Conservation (phyloP, 2,797 vertebrate genomes). For the Semotilus atromaculatus region DNA sequence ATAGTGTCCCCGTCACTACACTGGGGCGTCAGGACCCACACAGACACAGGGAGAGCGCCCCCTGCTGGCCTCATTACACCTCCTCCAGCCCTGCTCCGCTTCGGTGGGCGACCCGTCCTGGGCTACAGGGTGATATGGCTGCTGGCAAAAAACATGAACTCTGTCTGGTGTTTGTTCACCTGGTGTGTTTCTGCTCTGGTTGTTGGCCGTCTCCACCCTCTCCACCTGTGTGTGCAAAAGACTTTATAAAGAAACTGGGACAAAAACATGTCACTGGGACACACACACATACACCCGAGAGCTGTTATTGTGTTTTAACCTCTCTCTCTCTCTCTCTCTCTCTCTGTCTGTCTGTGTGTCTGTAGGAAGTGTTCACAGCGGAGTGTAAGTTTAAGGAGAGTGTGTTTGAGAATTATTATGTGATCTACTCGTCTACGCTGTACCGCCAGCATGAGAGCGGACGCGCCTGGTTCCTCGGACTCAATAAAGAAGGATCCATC, state of each 20-base stretch:
- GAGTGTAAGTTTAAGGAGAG: constrained; percentile 99
- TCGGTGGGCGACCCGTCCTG: too few relatives aligned
- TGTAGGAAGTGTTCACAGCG: constrained; percentile 89
- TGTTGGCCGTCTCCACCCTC: constrained; percentile 49
- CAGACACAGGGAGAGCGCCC: too few relatives aligned
- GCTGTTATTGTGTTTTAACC: not conserved
- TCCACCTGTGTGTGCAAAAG: constrained; percentile 41
- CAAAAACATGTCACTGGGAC: too few relatives aligned
- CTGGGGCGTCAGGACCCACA: too few relatives aligned
- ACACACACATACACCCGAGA: constrained; percentile 9
- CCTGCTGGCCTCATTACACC: too few relatives aligned
- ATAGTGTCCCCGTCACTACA: too few relatives aligned
- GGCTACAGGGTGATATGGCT: too few relatives aligned
- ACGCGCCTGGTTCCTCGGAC: constrained; percentile 96
- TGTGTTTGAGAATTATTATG: constrained; percentile 98
- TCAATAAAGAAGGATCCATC: constrained; percentile 95
- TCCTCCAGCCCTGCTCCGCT: too few relatives aligned
- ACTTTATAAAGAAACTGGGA: constrained; percentile 29
- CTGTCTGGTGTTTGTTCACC: constrained; percentile 9
- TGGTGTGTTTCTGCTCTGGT: constrained; percentile 53
- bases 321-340: not conserved
- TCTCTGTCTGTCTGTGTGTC: constrained; percentile 35
- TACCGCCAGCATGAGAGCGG: constrained; percentile 97
- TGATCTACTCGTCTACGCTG: constrained; percentile 97
- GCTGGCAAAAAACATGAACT: too few relatives aligned